A percentile compares a stretch with the other conserved stretches of the same genome.
phyloP scores from a whole-genome alignment of 2,888 invertebrate species.

The Empis livida region DNA sequence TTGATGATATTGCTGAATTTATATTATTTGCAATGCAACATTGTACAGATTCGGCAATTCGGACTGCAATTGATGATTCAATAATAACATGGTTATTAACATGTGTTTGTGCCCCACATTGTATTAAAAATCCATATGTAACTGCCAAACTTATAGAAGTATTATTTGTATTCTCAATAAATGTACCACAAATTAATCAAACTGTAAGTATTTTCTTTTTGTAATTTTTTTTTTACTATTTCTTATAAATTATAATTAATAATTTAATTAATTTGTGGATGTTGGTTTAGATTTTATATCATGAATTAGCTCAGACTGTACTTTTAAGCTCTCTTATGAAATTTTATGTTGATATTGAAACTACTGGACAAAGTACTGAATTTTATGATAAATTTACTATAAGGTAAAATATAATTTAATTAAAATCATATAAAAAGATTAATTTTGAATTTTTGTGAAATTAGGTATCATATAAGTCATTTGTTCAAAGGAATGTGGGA shows the following conservation, averaged over 20 bases:
- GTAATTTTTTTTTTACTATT: not conserved
- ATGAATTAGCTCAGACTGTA: constrained; percentile 67
- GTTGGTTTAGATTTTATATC: constrained; percentile 76
- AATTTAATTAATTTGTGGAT: too few species aligned
- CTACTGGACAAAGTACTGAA: constrained; percentile 94
- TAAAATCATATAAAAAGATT: not conserved
- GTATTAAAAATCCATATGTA: constrained; percentile 92
- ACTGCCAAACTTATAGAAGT: constrained; percentile 94
- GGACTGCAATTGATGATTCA: constrained; percentile 65
- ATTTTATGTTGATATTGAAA: constrained; percentile 97
- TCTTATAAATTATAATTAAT: constrained; percentile 37
- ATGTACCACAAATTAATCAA: constrained; percentile 41
- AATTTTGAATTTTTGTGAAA: constrained; percentile 2
- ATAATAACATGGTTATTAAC: constrained; percentile 80
- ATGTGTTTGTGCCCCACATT: constrained; percentile 79
- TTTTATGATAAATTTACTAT: constrained; percentile 99
- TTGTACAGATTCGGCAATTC: constrained; percentile 48
- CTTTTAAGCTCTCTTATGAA: constrained; percentile 89
- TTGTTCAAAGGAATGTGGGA: constrained; percentile 95
- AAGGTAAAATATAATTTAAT: constrained; percentile 36
- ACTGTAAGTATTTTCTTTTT: constrained; percentile 25
- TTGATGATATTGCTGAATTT: constrained; percentile 96
- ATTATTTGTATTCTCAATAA: constrained; percentile 63
- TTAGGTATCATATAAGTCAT: constrained; percentile 83
- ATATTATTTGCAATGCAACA: constrained; percentile 82